Evolutionary conservation across 2,888 invertebrate genomes (phyloP).

Genomic region (Mythimna impura): DNA sequence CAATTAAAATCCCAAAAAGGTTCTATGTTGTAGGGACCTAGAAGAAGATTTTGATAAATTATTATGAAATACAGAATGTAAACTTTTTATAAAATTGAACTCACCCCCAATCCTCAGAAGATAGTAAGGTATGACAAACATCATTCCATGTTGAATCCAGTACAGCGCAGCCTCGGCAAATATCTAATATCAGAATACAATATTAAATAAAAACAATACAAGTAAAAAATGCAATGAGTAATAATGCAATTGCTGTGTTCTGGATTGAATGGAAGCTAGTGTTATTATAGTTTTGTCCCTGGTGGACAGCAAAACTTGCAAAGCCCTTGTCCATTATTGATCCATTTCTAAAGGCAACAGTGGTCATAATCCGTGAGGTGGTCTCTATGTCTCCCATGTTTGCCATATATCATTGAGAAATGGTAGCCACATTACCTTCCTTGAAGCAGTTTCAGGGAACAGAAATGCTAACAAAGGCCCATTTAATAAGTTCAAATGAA

Average conservation of each 20-base stretch:
- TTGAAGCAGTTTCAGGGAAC: conserved; percentile 98
- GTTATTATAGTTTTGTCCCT: neutral
- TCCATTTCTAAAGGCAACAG: neutral
- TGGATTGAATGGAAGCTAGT: neutral
- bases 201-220: neutral
- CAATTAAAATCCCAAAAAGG: conserved; percentile 94
- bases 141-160: conserved; percentile 98
- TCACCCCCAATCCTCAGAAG: conserved; percentile 96
- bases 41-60: conserved; percentile 64
- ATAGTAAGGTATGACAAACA: conserved; percentile 98
- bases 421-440: conserved; percentile 91
- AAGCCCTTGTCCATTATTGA: neutral
- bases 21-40: conserved; percentile 96
- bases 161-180: conserved; percentile 98
- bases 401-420: neutral
- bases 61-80: conserved; percentile 18
- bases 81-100: conserved; percentile 60
- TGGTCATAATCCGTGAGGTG: neutral
- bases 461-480: conserved; percentile 97
- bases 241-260: neutral
- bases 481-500: conserved; percentile 98
- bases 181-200: conserved; percentile 90
- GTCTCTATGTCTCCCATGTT: neutral
- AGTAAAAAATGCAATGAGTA: neutral
- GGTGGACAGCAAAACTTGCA: neutral